Conservation (phyloP, 1,140 invertebrate genomes). For the Drosophila nigrodunni region DNA sequence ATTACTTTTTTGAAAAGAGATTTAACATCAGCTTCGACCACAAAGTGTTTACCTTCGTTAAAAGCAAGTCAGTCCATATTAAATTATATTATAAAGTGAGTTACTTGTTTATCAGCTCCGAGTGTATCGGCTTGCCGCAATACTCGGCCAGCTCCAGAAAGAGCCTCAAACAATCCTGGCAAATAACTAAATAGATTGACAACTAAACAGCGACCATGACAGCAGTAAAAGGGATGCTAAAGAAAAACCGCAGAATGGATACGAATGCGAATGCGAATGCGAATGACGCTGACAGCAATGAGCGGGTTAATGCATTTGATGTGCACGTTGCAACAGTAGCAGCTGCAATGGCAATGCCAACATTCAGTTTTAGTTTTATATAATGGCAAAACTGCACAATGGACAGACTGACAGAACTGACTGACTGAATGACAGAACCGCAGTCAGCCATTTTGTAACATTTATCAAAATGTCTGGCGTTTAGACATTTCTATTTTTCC, state of each 20-base stretch:
- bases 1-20: background rate
- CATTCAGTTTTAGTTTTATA: conserved; percentile 47
- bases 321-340: conserved; percentile 42
- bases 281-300: conserved; percentile 75
- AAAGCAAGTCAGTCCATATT: too few species aligned
- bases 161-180: conserved; percentile 36
- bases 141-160: background rate
- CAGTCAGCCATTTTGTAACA: conserved; percentile 66
- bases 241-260: conserved; percentile 59
- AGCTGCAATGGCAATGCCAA: conserved; percentile 8
- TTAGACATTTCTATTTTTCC: conserved; percentile 74
- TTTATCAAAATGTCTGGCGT: conserved; percentile 78
- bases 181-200: conserved; percentile 54
- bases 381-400: conserved; percentile 22
- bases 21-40: too few species aligned
- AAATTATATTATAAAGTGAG: too few species aligned
- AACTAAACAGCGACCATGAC: conserved; percentile 33
- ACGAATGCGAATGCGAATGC: conserved; percentile 46
- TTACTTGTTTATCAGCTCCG: too few species aligned
- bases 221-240: conserved; percentile 16
- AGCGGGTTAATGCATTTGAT: conserved; percentile 78
- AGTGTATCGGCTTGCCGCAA: background rate
- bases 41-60: too few species aligned
- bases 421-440: conserved; percentile 49
- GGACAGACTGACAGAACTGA: conserved; percentile 4